Evolutionary conservation across 1,140 invertebrate species (phyloP).

Genomic region (Euwallacea fornicatus): DNA sequence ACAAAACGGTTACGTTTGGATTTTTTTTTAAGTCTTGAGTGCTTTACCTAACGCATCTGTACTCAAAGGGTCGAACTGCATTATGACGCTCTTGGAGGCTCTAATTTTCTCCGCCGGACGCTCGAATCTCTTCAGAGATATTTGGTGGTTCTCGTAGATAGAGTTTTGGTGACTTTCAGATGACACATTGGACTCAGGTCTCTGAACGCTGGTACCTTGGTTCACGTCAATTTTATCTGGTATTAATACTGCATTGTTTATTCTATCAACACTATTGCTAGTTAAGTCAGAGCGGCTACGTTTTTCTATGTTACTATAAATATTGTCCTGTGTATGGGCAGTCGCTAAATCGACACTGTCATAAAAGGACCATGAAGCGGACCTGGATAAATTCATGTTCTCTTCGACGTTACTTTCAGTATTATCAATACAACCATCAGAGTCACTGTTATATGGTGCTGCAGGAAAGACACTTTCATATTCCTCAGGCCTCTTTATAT

Average conservation of each 20-base stretch:
- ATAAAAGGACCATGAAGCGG: constrained; percentile 62
- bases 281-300: not conserved
- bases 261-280: not conserved
- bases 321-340: constrained; percentile 42
- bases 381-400: constrained; percentile 51
- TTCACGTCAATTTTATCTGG: constrained; percentile 39
- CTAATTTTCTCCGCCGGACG: constrained; percentile 6
- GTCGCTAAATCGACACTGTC: constrained; percentile 49
- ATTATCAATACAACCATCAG: constrained; percentile 50
- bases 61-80: constrained; percentile 52
- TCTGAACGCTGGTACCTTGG: not conserved
- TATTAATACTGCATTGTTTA: constrained; percentile 34
- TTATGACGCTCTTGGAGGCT: constrained; percentile 49
- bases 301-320: constrained; percentile 35
- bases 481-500: constrained; percentile 36
- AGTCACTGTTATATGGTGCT: constrained; percentile 54
- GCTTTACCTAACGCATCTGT: no score
- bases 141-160: constrained; percentile 30
- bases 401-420: constrained; percentile 35
- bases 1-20: not conserved
- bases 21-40: no score
- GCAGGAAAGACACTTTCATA: constrained; percentile 56
- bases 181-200: not conserved
- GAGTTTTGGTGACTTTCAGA: constrained; percentile 24
- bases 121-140: not conserved